phyloP scores from a whole-genome alignment of 1,140 invertebrate species.

The Caenorhabditis brenneri region DNA sequence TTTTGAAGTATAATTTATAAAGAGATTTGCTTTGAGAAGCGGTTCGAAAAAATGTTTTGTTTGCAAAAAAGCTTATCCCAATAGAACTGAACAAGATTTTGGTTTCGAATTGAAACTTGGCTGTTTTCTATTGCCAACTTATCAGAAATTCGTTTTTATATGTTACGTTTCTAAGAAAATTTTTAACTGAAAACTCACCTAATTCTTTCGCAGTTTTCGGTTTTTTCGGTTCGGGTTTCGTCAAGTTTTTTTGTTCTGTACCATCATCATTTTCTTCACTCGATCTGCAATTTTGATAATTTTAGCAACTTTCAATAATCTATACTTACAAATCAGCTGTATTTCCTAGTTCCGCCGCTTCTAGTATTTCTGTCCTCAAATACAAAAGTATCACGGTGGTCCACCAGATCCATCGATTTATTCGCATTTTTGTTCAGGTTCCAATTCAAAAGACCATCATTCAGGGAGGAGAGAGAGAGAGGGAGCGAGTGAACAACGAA shows the following conservation, averaged over 20 bases:
- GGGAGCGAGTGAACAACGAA: background rate
- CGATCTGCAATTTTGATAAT: background rate
- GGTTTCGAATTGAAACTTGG: no score
- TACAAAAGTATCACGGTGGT: constrained; percentile 39
- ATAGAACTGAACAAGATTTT: no score
- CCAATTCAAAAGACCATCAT: constrained; percentile 26
- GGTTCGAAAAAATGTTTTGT: no score
- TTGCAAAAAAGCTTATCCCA: no score
- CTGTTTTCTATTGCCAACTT: no score
- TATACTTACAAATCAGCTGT: background rate
- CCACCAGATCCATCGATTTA: constrained; percentile 49
- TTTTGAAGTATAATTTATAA: no score
- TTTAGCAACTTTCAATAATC: no score
- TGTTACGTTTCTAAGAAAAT: background rate
- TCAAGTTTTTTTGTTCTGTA: background rate
- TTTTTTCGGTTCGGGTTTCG: background rate
- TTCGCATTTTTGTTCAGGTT: background rate
- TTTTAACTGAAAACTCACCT: no score
- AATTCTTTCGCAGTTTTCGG: constrained; percentile 24
- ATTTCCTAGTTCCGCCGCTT: background rate
- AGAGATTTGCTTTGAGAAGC: no score
- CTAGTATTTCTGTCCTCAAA: background rate
- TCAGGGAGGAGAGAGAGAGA: background rate
- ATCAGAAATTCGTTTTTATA: no score
- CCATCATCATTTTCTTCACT: background rate